Percentiles rank a stretch among this genome's conserved stretches.
phyloP scores from a whole-genome alignment of 2,888 invertebrate species.

The Germaria angustata region DNA sequence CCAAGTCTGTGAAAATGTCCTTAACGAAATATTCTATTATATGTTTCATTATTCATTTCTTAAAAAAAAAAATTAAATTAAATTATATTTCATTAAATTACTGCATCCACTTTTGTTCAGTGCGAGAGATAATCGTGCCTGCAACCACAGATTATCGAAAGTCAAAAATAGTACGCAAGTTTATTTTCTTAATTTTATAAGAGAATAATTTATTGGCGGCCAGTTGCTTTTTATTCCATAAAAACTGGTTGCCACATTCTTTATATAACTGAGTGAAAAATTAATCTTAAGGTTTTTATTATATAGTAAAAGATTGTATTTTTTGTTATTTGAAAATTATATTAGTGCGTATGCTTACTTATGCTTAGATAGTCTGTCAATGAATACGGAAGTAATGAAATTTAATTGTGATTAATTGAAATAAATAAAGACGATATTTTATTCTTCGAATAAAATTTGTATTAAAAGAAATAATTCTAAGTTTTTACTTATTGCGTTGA shows the following conservation, averaged over 20 bases:
- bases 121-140: neutral
- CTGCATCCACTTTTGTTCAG: slow-evolving; percentile 3
- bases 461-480: neutral
- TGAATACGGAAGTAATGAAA: slow-evolving; percentile 20
- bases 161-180: slow-evolving; percentile 38
- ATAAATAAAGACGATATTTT: slow-evolving; percentile 13
- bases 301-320: slow-evolving; percentile 53
- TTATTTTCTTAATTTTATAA: slow-evolving; percentile 1
- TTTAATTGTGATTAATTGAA: slow-evolving; percentile 38
- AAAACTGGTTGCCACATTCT: slow-evolving; percentile 34
- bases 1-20: neutral
- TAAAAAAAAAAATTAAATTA: neutral
- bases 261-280: neutral
- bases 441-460: slow-evolving; percentile 50
- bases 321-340: slow-evolving; percentile 28
- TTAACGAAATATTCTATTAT: neutral
- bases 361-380: slow-evolving; percentile 54
- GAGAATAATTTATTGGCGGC: slow-evolving; percentile 2
- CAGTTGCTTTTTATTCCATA: slow-evolving; percentile 53
- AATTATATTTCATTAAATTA: neutral
- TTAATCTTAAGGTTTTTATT: slow-evolving; percentile 54
- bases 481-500: neutral
- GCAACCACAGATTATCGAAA: neutral
- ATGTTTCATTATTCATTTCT: neutral
- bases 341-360: neutral